phyloP scores from a whole-genome alignment of 2,797 vertebrate species.

The Sebastes steindachneri region DNA sequence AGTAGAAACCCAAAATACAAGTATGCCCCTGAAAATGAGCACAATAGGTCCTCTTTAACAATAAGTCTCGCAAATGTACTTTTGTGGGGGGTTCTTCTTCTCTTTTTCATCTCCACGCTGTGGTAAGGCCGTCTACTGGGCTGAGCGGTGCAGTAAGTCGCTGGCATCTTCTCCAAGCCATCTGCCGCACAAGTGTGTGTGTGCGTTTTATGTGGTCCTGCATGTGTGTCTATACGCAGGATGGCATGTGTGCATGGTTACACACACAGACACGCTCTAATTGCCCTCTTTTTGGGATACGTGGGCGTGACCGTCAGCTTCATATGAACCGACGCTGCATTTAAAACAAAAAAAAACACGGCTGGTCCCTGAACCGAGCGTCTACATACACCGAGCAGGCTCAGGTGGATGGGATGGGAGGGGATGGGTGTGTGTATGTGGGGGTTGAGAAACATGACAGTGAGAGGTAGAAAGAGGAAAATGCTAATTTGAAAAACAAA shows the following conservation, averaged over 20 bases:
- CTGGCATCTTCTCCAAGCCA: conserved; percentile 77
- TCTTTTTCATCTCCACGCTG: conserved; percentile 12
- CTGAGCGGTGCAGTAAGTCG: conserved; percentile 45
- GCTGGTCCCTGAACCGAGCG: not conserved
- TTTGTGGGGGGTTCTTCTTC: not conserved
- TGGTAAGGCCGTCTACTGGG: conserved; percentile 23
- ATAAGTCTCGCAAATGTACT: not conserved
- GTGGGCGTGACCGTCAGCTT: conserved; percentile 53
- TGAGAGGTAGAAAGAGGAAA: not conserved
- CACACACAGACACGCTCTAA: conserved; percentile 71
- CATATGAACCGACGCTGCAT: conserved; percentile 55
- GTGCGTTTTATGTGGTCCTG: conserved; percentile 31
- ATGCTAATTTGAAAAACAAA: not conserved
- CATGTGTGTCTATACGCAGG: not conserved
- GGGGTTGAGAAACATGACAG: not conserved
- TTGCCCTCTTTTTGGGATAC: conserved; percentile 68
- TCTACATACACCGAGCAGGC: not conserved
- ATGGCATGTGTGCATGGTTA: conserved; percentile 54
- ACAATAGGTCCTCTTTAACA: not conserved
- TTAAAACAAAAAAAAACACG: conserved; percentile 1
- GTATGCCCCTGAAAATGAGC: too few relatives aligned
- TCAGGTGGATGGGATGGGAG: conserved; percentile 10
- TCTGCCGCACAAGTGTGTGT: conserved; percentile 69
- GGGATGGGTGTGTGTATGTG: not conserved
- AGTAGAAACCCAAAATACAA: too few relatives aligned